Evolutionary conservation across 1,140 invertebrate genomes (phyloP), one percentile per base, ranked within the genome.

Genomic region (Frieseomelitta varia): DNA sequence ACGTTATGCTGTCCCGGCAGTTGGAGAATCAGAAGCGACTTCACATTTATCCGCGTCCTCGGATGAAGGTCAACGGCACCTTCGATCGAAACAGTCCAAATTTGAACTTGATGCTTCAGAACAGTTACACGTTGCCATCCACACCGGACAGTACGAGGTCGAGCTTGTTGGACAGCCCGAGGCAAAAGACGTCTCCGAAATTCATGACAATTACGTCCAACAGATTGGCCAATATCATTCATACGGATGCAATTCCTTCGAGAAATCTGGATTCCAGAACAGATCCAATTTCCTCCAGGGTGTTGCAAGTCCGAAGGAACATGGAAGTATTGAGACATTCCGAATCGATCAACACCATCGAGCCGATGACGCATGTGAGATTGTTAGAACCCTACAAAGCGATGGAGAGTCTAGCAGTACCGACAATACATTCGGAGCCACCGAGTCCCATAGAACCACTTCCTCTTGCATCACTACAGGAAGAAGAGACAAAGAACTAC

Each of bases 371-470:
- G 14, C 86, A 87, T 8, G 4, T 39, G 0, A 83, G 83, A 51
- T 27, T 91, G 24, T 71, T 90, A n/a, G 86, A 91, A 39, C 86
- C 87, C 21, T 90, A 69, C 19, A 85, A 81, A 63, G 34, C 92
- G n/a, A 91, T 84, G 72, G 86, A 93, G 12, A 89, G 86, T 12
- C 75, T 94, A 12, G 73, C 65, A 2, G 91, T 93, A 14, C 93
- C 93, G 4, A 91, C 87, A 11, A 91, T 93, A 87, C 91, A 93
- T 69, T 94, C 94, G 27, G 93, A 94, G 69, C 94, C 93, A 1
- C 91, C 93, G 8, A 94, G 93, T 89, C 93, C 93, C 0, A 89
- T 94, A 65, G 93, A 93, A 39, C 88, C 91, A 17, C 82, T 92
- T 11, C 89, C 91, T 12, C 65, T 93, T 8, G 88, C 84, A 21